Conservation (phyloP, 2,797 vertebrate genomes). For the Sylvia borin region DNA sequence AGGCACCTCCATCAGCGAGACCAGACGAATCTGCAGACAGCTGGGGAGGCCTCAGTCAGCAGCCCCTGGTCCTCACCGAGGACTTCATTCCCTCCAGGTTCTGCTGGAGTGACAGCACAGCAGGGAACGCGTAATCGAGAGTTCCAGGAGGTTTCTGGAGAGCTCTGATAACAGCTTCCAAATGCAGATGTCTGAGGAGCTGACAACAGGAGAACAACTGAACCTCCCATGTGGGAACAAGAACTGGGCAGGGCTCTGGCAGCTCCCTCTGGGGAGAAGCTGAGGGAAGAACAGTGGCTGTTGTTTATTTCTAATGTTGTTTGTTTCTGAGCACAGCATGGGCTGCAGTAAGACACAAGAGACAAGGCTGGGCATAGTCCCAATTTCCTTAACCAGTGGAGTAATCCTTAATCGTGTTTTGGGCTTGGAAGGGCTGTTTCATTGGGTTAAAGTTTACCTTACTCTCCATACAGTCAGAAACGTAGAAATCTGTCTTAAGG, state of each 20-base stretch:
- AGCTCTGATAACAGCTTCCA: neutral
- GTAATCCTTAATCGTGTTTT: neutral
- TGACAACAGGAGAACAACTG: accelerated
- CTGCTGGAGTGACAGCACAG: neutral
- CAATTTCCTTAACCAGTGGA: neutral
- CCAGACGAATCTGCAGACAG: neutral
- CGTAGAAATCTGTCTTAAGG: neutral
- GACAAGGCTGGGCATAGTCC: neutral
- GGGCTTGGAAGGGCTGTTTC: neutral
- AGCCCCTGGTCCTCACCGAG: neutral
- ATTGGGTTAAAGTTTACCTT: neutral
- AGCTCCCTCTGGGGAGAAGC: neutral
- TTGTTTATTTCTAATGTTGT: neutral
- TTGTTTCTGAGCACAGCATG: neutral
- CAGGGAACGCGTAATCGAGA: neutral
- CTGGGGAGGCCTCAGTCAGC: neutral
- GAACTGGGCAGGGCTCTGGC: neutral
- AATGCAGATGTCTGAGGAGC: neutral
- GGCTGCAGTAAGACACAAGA: neutral
- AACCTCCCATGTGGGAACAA: accelerated
- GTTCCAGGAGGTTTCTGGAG: neutral
- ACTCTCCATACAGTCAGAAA: neutral
- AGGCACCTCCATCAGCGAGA: neutral
- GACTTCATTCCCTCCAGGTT: neutral
- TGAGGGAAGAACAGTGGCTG: neutral